Evolutionary conservation across 2,888 invertebrate genomes (phyloP).

Genomic region (Tupiocoris notatus): DNA sequence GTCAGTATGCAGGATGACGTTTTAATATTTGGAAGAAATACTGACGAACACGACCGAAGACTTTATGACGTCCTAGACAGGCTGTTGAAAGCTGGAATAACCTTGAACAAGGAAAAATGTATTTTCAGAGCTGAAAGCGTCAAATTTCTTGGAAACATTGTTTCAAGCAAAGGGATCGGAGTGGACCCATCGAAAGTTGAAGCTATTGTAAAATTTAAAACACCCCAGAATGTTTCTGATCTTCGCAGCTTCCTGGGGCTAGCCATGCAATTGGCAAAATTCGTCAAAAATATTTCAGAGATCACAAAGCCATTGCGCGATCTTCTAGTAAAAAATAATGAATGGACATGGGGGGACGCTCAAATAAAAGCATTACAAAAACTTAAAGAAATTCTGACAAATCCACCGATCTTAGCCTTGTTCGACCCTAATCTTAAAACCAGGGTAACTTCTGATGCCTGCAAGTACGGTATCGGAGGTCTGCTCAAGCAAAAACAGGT

Average conservation of each 20-base stretch:
- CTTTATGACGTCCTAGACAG: constrained; percentile 11
- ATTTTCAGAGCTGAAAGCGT: constrained; percentile 48
- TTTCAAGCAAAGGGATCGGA: constrained; percentile 45
- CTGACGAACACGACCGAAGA: constrained; percentile 42
- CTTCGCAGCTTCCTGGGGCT: constrained; percentile 40
- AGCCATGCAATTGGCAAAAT: constrained; percentile 30
- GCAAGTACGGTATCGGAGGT: constrained; percentile 20
- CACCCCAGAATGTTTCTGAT: constrained; percentile 37
- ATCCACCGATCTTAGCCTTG: constrained; percentile 5
- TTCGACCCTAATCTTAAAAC: constrained; percentile 20
- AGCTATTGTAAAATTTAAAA: constrained; percentile 35
- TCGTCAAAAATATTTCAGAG: constrained; percentile 30
- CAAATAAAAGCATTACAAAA: constrained; percentile 40
- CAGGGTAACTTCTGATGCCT: constrained; percentile 24
- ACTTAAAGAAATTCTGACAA: constrained; percentile 32
- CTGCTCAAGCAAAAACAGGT: constrained; percentile 28
- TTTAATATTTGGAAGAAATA: constrained; percentile 23
- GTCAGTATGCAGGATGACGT: constrained; percentile 41
- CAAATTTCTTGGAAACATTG: constrained; percentile 50
- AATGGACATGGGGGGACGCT: constrained; percentile 33
- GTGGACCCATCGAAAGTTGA: constrained; percentile 36
- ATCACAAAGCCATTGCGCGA: constrained; percentile 40
- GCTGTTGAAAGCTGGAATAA: constrained; percentile 14
- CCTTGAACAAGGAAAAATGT: constrained; percentile 51
- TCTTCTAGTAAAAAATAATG: constrained; percentile 22